Evolutionary conservation across 2,113 vertebrate species (phyloP).

Genomic region (Dermatemys mawii): DNA sequence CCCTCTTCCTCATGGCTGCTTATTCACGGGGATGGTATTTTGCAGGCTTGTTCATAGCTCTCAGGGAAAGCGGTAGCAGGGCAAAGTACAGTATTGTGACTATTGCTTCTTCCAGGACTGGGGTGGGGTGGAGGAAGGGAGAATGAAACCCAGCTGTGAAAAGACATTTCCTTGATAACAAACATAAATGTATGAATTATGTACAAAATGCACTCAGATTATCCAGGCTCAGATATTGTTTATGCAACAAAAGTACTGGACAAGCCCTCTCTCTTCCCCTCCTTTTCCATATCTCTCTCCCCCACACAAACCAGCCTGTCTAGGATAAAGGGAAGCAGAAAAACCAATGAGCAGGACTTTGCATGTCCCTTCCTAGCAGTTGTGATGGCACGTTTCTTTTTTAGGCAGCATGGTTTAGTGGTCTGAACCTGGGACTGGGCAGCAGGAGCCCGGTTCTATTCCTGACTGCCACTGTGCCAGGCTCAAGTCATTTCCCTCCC

Average conservation of each 20-base stretch:
- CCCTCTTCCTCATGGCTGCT: background rate
- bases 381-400: background rate
- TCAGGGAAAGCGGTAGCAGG: slow-evolving; percentile 68
- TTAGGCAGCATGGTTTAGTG: background rate
- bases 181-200: slow-evolving; percentile 53
- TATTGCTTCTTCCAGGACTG: slow-evolving; percentile 72
- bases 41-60: background rate
- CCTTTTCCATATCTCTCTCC: background rate
- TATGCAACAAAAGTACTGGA: slow-evolving; percentile 24
- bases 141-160: slow-evolving; percentile 59
- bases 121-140: slow-evolving; percentile 69
- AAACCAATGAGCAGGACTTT: background rate
- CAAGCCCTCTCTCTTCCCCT: slow-evolving; percentile 3
- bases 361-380: background rate
- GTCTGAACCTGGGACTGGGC: rapidly evolving
- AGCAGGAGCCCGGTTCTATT: rapidly evolving
- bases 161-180: slow-evolving; percentile 79
- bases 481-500: rapidly evolving
- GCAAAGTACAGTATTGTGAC: slow-evolving; percentile 66
- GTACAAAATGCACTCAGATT: slow-evolving; percentile 32
- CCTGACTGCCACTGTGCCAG: background rate
- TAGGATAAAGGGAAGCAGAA: background rate
- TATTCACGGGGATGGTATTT: background rate
- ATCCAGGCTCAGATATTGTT: slow-evolving; percentile 56
- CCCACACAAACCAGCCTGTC: background rate